Base-by-base conservation (phyloP, 2,797 vertebrate genomes). In the Sardinella longiceps region DNA sequence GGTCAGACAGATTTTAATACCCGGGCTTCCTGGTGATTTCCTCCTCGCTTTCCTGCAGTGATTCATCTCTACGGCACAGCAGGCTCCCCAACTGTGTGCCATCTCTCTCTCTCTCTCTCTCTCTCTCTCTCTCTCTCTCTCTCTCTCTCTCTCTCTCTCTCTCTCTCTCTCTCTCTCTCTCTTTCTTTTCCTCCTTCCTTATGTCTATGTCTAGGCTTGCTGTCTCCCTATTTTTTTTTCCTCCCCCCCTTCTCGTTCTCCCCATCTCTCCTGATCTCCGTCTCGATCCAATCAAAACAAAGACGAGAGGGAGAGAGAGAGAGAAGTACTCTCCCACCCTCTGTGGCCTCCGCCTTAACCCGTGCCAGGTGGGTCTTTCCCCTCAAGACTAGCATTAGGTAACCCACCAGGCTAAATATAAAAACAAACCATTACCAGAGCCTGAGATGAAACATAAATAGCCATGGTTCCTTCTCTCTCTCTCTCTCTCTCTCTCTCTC, bases 1-100 rank as follows among this genome's bases (percentile, higher is more conserved):
- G 91, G 92, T 94, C 93, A 93, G 92, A 91, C 88, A 87, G 88
- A 91, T 93, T 94, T 92, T 93, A 92, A 92, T 92, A 89, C 90
- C 50, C 50, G 23, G 56, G 87, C 92, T 93, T 93, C 91, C 91
- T 87, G 83, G 85, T 92, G 92, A 93, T 93, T 94, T 94, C 91
- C 92, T 93, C 91, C 63, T 83, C 87, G 87, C 90, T 90, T 90
- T 90, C 91, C 91, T 92, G 77, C 86, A 86, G 88, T 88, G 88
- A 84, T 91, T 92, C 85, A 87, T 87, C 91, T 90, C 84, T 90
- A 91, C 90, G 89, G 89, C 92, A 84, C 93, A 94, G 93, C 89
- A 82, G 89, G 91, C 85, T 33, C 50, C 82, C 83, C 82, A 88
- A 86, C 85, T 92, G n/a, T n/a, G n/a, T n/a, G n/a, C 89, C 60